phyloP scores from a whole-genome alignment of 2,888 invertebrate species.

The Zygothrica quintamaculata region DNA sequence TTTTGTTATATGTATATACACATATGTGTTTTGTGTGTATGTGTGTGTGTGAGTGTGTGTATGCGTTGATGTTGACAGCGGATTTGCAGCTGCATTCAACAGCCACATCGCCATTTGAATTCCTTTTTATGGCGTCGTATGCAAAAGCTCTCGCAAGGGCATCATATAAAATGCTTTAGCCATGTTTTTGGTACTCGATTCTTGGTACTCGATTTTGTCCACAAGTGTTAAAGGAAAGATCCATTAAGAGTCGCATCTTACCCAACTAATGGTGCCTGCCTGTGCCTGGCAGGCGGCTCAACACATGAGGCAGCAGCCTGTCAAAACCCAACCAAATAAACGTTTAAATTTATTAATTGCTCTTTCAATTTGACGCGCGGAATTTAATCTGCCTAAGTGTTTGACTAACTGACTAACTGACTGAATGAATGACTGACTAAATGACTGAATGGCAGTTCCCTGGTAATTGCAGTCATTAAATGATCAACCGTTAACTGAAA shows the following conservation, averaged over 20 bases:
- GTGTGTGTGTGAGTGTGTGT: conserved; percentile 7
- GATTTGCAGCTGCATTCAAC: conserved; percentile 46
- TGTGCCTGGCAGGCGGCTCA: neutral
- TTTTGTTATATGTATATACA: no score
- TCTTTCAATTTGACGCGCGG: conserved; percentile 49
- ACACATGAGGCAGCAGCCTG: conserved; percentile 14
- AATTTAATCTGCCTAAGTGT: conserved; percentile 53
- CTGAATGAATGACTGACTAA: no score
- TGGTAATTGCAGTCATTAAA: conserved; percentile 52
- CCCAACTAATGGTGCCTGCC: conserved; percentile 29
- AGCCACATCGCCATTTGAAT: conserved; percentile 42
- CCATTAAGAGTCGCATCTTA: conserved; percentile 25
- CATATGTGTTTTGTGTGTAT: conserved; percentile 1
- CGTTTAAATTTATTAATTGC: conserved; percentile 69
- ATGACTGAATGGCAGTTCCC: no score
- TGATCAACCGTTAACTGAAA: conserved; percentile 37
- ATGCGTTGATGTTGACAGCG: conserved; percentile 21
- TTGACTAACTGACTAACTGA: conserved; percentile 17
- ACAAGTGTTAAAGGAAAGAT: conserved; percentile 9
- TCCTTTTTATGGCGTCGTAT: conserved; percentile 48
- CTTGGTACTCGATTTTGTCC: conserved; percentile 3
- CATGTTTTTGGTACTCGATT: neutral
- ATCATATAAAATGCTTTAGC: conserved; percentile 21
- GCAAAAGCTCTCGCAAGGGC: no score
- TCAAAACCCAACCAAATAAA: conserved; percentile 47